Conservation (phyloP, 2,113 vertebrate species). For the Gopherus flavomarginatus region DNA sequence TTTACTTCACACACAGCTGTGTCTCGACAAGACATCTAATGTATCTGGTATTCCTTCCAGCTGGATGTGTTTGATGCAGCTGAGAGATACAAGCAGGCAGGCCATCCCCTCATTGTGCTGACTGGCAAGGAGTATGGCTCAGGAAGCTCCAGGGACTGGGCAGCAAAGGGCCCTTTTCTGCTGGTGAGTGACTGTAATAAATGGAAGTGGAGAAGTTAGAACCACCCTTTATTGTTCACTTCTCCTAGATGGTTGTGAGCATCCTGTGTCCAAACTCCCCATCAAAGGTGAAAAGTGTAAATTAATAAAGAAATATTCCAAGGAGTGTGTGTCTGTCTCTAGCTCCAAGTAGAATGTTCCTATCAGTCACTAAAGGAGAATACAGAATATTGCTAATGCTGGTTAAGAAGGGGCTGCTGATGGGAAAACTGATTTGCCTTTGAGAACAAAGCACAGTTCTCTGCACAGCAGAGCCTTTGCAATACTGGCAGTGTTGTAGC, state of each 20-base stretch:
- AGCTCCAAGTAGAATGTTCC: not conserved
- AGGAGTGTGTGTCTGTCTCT: not conserved
- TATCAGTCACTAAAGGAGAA: not conserved
- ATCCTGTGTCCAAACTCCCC: not conserved
- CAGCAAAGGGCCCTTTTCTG: constrained; percentile 95
- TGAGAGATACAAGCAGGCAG: constrained; percentile 87
- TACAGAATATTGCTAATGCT: not conserved
- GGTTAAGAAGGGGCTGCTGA: not conserved
- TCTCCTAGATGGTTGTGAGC: not conserved
- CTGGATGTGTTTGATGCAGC: constrained; percentile 94
- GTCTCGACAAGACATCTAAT: accelerated
- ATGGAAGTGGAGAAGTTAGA: not conserved
- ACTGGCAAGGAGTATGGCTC: constrained; percentile 97
- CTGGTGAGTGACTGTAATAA: constrained; percentile 80
- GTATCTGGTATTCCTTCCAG: constrained; percentile 64
- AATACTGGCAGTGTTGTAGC: not conserved
- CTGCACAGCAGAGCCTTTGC: too few relatives aligned
- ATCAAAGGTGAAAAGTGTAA: not conserved
- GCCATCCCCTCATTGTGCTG: constrained; percentile 88
- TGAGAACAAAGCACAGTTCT: not conserved
- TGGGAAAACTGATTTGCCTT: not conserved
- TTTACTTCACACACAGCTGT: not conserved
- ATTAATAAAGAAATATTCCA: not conserved
- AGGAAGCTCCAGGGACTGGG: constrained; percentile 98
- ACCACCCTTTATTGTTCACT: not conserved